These are phyloP conservation scores for Picus viridis DNA, from an alignment of 2,797 vertebrate genomes.

Conservation along the genomic window DNA sequence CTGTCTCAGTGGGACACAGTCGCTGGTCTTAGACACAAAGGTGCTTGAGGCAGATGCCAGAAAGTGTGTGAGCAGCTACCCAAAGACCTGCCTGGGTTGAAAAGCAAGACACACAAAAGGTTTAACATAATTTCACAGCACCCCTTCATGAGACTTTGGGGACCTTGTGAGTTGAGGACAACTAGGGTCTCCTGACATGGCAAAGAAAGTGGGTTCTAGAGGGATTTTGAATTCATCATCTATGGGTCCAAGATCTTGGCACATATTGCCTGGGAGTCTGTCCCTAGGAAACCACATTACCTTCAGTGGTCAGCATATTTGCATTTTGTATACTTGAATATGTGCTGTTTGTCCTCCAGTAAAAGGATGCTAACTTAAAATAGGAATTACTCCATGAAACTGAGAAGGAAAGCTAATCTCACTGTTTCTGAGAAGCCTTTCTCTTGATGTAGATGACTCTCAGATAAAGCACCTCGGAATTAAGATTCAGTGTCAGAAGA, in stretches of 20 bases:
- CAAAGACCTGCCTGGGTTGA: background rate
- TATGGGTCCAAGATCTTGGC: background rate
- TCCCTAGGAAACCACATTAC: background rate
- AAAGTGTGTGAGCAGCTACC: background rate
- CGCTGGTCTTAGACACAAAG: background rate
- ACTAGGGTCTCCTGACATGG: background rate
- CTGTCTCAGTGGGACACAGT: background rate
- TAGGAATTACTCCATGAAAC: background rate
- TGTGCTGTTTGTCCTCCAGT: background rate
- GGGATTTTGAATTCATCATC: background rate
- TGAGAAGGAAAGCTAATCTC: background rate
- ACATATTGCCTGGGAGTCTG: fast-evolving
- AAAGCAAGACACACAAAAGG: background rate
- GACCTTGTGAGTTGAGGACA: background rate
- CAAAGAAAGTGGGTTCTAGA: background rate
- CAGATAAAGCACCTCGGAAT: background rate
- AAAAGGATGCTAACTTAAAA: background rate
- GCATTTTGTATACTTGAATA: background rate
- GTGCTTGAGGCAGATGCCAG: background rate
- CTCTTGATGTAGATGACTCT: background rate
- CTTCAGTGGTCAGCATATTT: background rate
- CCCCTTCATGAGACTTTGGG: background rate
- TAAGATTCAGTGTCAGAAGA: background rate
- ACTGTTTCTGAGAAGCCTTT: background rate
- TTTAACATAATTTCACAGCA: background rate